Base-by-base conservation (phyloP, 2,797 vertebrate genomes). In the Acanthurus lineatus region DNA sequence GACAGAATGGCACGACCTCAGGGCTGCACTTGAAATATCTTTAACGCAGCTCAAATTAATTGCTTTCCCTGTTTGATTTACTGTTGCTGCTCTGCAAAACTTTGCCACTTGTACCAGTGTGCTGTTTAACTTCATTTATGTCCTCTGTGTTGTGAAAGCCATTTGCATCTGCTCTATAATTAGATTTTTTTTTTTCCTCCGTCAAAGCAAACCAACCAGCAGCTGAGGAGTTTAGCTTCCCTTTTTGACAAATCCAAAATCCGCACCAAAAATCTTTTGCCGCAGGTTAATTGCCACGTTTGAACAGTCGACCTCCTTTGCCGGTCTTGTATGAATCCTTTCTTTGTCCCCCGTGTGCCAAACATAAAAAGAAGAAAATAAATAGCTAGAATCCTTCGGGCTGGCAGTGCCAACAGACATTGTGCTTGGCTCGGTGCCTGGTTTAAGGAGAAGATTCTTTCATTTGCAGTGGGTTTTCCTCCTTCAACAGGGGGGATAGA, bases 281-380 rank as follows among this genome's bases (percentile, higher is more conserved):
- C 56, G 20, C 17, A 83, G 92, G 91, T 93, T 93, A 92, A 93
- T 93, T 93, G 81, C 83, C 53, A 68, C 25, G 69, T 88, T 91
- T 87, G 77, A 85, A 85, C 75, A 79, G 79, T 67, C 59, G 16
- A 75, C 81, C 81, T 81, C 77, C 82, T 91, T 86, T 79, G 65
- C 71, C 16, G 0, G 54, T 72, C 69, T 82, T 85, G 76, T 91
- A 83, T 76, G 72, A 83, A 90, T 86, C 72, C 69, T 76, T 80
- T 77, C 74, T 79, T 86, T 86, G 78, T 91, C 83, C 90, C 84
- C 69, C 51, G 71, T 83, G 82, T 83, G 81, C 77, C 68, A 87
- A 90, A 89, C 77, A 86, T 87, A 69, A 89, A 85, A 92, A 75
- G 68, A 81, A 79, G 73, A 63, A 69, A 92, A 90, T 75, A 87